Percentiles rank a stretch among this genome's conserved stretches.
Conservation (phyloP, 2,797 vertebrate genomes). For the Pelochelys cantorii region DNA sequence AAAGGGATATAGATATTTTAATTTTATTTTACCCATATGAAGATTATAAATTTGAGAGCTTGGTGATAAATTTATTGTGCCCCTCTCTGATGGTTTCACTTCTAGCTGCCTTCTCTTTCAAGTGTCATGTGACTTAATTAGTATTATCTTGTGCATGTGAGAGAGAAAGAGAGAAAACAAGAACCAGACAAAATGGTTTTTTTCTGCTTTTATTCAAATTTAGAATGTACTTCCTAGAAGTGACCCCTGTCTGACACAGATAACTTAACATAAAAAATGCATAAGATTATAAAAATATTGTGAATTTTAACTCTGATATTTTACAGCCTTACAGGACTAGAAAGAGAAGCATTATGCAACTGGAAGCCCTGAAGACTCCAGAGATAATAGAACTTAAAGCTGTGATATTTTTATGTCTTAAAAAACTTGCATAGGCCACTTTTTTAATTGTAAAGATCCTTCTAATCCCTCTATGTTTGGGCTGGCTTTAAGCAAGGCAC, state of each 20-base stretch:
- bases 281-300: neutral
- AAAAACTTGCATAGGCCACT: too few species aligned
- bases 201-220: neutral
- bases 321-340: neutral
- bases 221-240: neutral
- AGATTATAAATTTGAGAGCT: neutral
- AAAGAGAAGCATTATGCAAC: neutral
- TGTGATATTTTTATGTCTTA: neutral
- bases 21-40: neutral
- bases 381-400: neutral
- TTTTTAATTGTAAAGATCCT: neutral
- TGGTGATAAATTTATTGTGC: neutral
- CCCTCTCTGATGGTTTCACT: neutral
- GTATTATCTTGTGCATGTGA: neutral
- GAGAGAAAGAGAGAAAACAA: too few species aligned
- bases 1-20: neutral
- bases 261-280: neutral
- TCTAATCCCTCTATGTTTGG: fast-evolving
- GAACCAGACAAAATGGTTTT: neutral
- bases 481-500: neutral
- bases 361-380: neutral
- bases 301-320: neutral
- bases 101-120: neutral
- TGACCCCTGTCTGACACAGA: neutral
- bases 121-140: neutral